A percentile compares a stretch with the other conserved stretches of the same genome.
These are phyloP conservation scores for Pheucticus melanocephalus DNA, from an alignment of 2,113 vertebrate species.

Conservation along the genomic window DNA sequence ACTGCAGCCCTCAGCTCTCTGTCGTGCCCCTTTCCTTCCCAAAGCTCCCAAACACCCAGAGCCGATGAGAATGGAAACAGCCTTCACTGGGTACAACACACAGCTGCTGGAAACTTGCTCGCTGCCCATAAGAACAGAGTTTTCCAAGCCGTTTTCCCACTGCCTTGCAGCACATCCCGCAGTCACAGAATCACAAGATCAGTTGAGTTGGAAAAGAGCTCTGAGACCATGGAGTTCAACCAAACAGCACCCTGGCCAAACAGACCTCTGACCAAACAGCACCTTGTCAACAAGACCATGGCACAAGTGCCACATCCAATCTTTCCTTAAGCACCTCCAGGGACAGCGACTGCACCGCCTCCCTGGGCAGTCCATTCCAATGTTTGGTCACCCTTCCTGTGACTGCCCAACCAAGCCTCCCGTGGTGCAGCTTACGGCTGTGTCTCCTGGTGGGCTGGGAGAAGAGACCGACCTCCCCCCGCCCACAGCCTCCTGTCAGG, in stretches of 20 bases:
- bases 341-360: background rate
- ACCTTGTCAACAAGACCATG: background rate
- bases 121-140: fast-evolving
- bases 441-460: background rate
- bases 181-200: background rate
- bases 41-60: background rate
- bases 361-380: background rate
- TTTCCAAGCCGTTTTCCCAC: fast-evolving
- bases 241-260: background rate
- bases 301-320: background rate
- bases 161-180: fast-evolving
- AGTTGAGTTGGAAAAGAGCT: background rate
- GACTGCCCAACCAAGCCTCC: too few relatives aligned
- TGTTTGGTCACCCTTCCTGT: too few relatives aligned
- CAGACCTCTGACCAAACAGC: background rate
- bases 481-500: too few relatives aligned
- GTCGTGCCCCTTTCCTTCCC: background rate
- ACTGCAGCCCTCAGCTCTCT: background rate
- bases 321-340: background rate
- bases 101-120: too few relatives aligned
- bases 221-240: background rate
- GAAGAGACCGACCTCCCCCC: fast-evolving
- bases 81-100: too few relatives aligned
- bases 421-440: background rate
- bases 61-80: background rate